Evolutionary conservation across 2,797 vertebrate genomes (phyloP).

Genomic region (Tragopan temminckii): DNA sequence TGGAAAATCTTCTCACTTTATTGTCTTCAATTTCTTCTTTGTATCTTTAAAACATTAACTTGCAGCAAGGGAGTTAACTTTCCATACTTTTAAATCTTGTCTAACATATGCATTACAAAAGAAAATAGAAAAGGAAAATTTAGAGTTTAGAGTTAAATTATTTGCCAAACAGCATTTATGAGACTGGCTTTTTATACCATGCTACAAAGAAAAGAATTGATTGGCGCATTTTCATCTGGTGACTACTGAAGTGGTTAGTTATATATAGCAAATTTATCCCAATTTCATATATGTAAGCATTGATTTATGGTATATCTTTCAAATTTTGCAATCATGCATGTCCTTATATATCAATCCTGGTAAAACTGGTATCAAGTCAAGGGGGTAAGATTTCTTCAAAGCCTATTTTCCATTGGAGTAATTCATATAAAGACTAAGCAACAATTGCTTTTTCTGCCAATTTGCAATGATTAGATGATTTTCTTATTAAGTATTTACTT

Average conservation of each 20-base stretch:
- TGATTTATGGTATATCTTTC: neutral
- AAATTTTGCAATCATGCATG: neutral
- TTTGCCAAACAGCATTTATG: neutral
- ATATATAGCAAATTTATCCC: neutral
- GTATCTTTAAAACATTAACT: conserved; percentile 22
- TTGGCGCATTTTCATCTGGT: neutral
- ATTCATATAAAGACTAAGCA: neutral
- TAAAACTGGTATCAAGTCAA: neutral
- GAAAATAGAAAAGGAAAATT: neutral
- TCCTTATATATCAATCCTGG: neutral
- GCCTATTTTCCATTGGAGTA: neutral
- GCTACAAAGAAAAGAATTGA: neutral
- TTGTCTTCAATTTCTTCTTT: neutral
- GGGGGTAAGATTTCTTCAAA: neutral
- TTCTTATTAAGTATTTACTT: conserved; percentile 7
- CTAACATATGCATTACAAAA: neutral
- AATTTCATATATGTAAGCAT: neutral
- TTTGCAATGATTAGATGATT: neutral
- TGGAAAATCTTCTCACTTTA: conserved; percentile 38
- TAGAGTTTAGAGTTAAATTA: neutral
- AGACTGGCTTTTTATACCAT: neutral
- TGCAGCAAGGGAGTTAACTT: conserved; percentile 21
- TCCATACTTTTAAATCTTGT: neutral
- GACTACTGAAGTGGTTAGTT: neutral
- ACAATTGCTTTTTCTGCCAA: neutral